Evolutionary conservation across 2,113 vertebrate genomes (phyloP).

Genomic region (Taxidea taxus): DNA sequence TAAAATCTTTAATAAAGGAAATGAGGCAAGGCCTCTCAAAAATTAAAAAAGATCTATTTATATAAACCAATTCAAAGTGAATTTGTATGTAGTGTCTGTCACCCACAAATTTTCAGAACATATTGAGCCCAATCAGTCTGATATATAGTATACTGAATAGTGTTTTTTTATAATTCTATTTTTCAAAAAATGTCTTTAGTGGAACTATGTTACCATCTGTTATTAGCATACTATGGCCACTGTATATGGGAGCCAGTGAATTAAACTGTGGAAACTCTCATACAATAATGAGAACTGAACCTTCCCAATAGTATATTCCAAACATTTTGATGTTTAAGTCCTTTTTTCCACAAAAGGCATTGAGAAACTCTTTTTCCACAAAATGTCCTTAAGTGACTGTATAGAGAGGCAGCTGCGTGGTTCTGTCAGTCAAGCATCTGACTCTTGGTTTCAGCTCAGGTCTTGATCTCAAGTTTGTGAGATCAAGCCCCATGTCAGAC

Average conservation of each 20-base stretch:
- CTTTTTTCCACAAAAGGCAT: neutral
- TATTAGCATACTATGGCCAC: neutral
- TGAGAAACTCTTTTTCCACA: neutral
- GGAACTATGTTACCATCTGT: neutral
- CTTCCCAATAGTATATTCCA: neutral
- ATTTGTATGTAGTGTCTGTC: neutral
- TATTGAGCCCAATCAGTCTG: neutral
- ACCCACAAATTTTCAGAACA: neutral
- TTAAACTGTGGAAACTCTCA: neutral
- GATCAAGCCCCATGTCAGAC: neutral
- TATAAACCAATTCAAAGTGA: neutral
- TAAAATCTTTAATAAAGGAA: slow-evolving; percentile 8
- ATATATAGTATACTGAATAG: neutral
- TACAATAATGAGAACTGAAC: neutral
- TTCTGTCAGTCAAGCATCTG: neutral
- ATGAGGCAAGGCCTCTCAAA: neutral
- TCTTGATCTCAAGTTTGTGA: neutral
- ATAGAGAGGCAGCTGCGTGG: neutral
- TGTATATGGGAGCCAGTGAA: neutral
- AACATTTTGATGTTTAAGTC: neutral
- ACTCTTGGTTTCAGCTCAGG: neutral
- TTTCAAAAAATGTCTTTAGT: neutral
- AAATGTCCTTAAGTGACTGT: neutral
- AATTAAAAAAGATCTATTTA: neutral
- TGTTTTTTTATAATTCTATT: neutral